These are phyloP conservation scores for Narcine bancroftii DNA, from an alignment of 2,113 vertebrate species.

Conservation along the genomic window DNA sequence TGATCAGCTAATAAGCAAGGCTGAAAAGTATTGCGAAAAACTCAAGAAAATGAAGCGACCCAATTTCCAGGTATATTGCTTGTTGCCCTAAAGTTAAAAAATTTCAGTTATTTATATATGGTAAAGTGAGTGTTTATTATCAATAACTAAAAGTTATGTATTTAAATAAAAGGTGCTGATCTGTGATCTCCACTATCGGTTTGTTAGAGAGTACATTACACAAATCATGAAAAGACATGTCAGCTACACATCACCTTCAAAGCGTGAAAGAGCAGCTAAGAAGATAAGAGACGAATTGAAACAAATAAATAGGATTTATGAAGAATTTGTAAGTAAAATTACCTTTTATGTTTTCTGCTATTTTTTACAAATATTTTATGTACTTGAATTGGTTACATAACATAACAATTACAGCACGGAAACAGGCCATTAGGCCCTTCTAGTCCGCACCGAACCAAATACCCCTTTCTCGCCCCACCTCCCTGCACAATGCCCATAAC, in stretches of 20 bases:
- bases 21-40: slow-evolving; percentile 3
- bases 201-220: slow-evolving; percentile 39
- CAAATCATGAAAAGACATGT: slow-evolving; percentile 39
- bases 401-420: too few relatives aligned
- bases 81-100: background rate
- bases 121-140: background rate
- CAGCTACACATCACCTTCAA: slow-evolving; percentile 31
- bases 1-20: slow-evolving; percentile 31
- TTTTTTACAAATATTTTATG: too few relatives aligned
- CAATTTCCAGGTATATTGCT: slow-evolving; percentile 10
- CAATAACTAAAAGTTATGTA: slow-evolving; percentile 1
- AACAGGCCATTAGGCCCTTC: too few relatives aligned
- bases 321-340: slow-evolving; percentile 49
- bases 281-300: slow-evolving; percentile 53
- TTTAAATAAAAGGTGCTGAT: slow-evolving; percentile 37
- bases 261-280: slow-evolving; percentile 42
- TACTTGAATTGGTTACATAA: too few relatives aligned
- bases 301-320: slow-evolving; percentile 44
- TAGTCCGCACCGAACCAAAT: too few relatives aligned
- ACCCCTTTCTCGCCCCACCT: too few relatives aligned
- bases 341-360: background rate
- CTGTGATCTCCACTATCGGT: slow-evolving; percentile 21
- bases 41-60: slow-evolving; percentile 17
- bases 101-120: background rate
- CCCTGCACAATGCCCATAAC: too few relatives aligned